Evolutionary conservation across 2,888 invertebrate genomes (phyloP).

Genomic region (Cerastis rubricosa): DNA sequence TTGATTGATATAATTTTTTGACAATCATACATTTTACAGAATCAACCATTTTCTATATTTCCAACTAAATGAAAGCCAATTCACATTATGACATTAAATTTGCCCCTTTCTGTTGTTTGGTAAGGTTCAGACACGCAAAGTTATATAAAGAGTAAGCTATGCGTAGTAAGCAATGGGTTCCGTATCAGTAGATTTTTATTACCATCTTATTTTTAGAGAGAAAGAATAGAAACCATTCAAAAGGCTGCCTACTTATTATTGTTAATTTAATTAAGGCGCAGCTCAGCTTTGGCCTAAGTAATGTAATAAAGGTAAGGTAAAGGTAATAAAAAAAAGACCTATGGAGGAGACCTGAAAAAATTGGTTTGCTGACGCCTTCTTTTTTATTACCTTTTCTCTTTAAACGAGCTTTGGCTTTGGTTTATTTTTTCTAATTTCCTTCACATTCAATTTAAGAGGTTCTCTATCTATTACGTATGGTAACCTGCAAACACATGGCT

Average conservation of each 20-base stretch:
- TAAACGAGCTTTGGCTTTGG: neutral
- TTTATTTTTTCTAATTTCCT: slow-evolving; percentile 52
- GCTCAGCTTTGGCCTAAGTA: no score
- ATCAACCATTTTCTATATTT: no score
- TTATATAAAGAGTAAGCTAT: neutral
- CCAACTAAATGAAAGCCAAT: no score
- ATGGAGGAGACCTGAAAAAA: neutral
- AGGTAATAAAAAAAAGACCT: no score
- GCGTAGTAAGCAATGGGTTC: no score
- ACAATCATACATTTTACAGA: no score
- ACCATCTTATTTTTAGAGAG: neutral
- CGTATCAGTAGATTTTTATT: neutral
- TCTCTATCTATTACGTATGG: slow-evolving; percentile 75
- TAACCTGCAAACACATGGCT: slow-evolving; percentile 78
- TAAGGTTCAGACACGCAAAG: no score
- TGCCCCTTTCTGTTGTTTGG: no score
- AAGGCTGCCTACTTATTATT: neutral
- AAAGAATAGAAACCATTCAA: neutral
- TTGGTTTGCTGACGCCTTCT: neutral
- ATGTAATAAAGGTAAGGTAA: no score
- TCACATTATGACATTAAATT: no score
- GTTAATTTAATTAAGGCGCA: neutral
- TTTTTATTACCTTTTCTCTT: slow-evolving; percentile 58
- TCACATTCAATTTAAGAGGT: slow-evolving; percentile 75
- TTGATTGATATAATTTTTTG: neutral